Evolutionary conservation across 2,888 invertebrate species (phyloP).

Genomic region (Iphiclides podalirius): DNA sequence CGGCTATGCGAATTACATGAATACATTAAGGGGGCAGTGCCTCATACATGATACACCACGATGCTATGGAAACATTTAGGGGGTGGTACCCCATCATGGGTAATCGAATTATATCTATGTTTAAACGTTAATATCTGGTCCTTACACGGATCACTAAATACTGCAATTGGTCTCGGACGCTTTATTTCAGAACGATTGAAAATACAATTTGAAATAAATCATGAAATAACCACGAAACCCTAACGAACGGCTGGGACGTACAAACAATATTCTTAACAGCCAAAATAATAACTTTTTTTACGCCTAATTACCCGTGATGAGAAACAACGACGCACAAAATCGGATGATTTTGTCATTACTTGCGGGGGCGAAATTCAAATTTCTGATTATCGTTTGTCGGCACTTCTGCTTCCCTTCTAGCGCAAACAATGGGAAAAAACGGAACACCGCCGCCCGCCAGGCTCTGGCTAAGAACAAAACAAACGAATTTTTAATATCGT

Average conservation of each 20-base stretch:
- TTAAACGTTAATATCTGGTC: slow-evolving; percentile 42
- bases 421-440: slow-evolving; percentile 76
- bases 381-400: slow-evolving; percentile 72
- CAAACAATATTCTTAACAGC: slow-evolving; percentile 16
- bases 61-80: slow-evolving; percentile 78
- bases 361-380: slow-evolving; percentile 72
- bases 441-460: slow-evolving; percentile 64
- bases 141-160: no score
- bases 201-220: neutral
- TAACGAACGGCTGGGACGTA: neutral
- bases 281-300: slow-evolving; percentile 61
- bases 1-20: slow-evolving; percentile 80
- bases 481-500: slow-evolving; percentile 80
- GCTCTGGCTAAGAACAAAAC: slow-evolving; percentile 76
- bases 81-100: slow-evolving; percentile 69
- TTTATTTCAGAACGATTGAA: no score
- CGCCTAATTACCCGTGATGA: slow-evolving; percentile 69
- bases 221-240: slow-evolving; percentile 2
- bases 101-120: slow-evolving; percentile 56
- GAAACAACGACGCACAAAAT: slow-evolving; percentile 67
- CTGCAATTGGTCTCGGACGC: no score
- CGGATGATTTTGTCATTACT: slow-evolving; percentile 68
- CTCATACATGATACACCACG: slow-evolving; percentile 70
- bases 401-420: slow-evolving; percentile 65
- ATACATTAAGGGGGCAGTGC: slow-evolving; percentile 76